phyloP scores from a whole-genome alignment of 2,888 invertebrate species.

The Hybos culiciformis region DNA sequence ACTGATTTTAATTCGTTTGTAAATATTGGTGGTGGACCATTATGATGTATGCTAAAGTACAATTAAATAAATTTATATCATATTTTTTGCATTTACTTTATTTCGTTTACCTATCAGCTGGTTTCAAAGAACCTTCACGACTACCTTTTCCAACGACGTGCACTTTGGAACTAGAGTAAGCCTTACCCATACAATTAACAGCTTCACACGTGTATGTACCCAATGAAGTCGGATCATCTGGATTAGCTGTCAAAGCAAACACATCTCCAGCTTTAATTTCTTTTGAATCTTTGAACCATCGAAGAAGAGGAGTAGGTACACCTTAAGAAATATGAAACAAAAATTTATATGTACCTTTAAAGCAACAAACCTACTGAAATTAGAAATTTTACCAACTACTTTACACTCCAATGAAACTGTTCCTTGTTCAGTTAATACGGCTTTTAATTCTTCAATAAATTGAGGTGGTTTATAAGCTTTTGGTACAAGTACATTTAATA shows the following conservation, averaged over 20 bases:
- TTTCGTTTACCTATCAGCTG: constrained; percentile 46
- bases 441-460: constrained; percentile 71
- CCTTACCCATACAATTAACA: constrained; percentile 75
- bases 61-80: neutral
- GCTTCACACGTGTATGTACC: constrained; percentile 83
- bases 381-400: too few relatives aligned
- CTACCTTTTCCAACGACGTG: constrained; percentile 64
- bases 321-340: too few relatives aligned
- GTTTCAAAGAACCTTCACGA: constrained; percentile 53
- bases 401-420: constrained; percentile 85
- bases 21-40: constrained; percentile 60
- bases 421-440: constrained; percentile 72
- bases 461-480: constrained; percentile 80
- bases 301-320: constrained; percentile 66
- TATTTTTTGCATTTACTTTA: neutral
- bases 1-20: constrained; percentile 59
- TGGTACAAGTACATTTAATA: constrained; percentile 69
- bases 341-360: too few relatives aligned
- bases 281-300: constrained; percentile 71
- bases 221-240: constrained; percentile 70
- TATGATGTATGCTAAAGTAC: constrained; percentile 23
- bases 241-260: constrained; percentile 71
- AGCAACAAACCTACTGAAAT: too few relatives aligned
- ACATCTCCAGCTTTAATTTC: constrained; percentile 84
- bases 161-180: constrained; percentile 70